Conservation (phyloP, 2,888 invertebrate genomes). For the Trilocha varians region DNA sequence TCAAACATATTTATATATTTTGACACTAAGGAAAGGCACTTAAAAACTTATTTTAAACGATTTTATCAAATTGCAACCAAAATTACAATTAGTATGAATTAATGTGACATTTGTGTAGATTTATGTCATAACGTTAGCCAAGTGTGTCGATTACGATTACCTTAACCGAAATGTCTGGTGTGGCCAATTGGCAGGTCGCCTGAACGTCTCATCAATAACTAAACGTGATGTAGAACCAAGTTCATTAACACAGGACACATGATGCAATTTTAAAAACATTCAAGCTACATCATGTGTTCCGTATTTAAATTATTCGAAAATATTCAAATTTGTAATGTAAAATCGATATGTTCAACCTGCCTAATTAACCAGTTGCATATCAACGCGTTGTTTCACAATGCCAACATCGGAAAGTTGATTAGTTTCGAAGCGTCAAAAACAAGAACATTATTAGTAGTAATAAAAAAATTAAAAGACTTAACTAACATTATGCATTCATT, state of each 20-base stretch:
- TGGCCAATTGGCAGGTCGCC: constrained; percentile 42
- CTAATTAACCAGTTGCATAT: not conserved
- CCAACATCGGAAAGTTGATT: constrained; percentile 1
- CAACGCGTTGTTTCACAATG: constrained; percentile 14
- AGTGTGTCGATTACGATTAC: constrained; percentile 19
- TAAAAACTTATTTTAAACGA: no score
- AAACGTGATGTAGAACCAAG: constrained; percentile 24
- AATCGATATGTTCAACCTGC: not conserved
- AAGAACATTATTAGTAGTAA: constrained; percentile 5
- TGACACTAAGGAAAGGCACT: no score
- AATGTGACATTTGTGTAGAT: not conserved
- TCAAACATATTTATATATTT: no score
- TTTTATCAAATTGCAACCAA: no score
- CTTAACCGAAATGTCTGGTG: constrained; percentile 33
- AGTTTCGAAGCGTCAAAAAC: not conserved
- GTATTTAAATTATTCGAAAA: not conserved
- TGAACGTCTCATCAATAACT: constrained; percentile 21
- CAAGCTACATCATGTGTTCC: no score
- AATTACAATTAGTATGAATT: no score
- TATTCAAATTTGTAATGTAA: not conserved
- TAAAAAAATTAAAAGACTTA: constrained; percentile 6
- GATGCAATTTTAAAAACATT: no score
- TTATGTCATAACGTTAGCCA: not conserved
- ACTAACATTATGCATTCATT: not conserved
- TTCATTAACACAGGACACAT: constrained; percentile 20